Evolutionary conservation across 1,140 invertebrate species (phyloP).

Genomic region (Zaprionus africanus): DNA sequence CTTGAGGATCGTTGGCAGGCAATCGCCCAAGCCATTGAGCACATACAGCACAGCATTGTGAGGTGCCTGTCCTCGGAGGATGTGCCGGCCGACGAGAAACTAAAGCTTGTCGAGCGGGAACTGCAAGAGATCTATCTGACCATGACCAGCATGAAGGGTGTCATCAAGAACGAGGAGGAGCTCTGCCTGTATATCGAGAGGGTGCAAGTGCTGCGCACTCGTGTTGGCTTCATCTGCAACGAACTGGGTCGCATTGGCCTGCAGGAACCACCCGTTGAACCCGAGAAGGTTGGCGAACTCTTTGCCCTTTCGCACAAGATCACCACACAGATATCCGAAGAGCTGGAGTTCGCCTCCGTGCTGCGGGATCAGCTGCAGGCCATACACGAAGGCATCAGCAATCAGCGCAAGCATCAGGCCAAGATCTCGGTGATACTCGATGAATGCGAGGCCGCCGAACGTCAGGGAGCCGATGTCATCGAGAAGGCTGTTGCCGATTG

Average conservation of each 20-base stretch:
- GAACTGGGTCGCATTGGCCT: slow-evolving; percentile 90
- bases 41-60: slow-evolving; percentile 88
- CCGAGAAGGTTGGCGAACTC: slow-evolving; percentile 90
- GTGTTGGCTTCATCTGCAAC: slow-evolving; percentile 91
- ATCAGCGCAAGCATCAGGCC: slow-evolving; percentile 88
- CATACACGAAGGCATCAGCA: slow-evolving; percentile 88
- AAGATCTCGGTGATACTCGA: slow-evolving; percentile 88
- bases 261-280: slow-evolving; percentile 88
- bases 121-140: slow-evolving; percentile 88
- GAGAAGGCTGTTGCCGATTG: slow-evolving; percentile 89
- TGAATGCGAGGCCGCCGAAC: slow-evolving; percentile 89
- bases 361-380: slow-evolving; percentile 89
- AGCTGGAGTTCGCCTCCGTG: slow-evolving; percentile 89
- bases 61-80: slow-evolving; percentile 89
- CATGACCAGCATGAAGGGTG: slow-evolving; percentile 89
- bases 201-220: slow-evolving; percentile 89
- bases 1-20: slow-evolving; percentile 91
- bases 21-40: slow-evolving; percentile 87
- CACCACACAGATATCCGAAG: slow-evolving; percentile 89
- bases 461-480: slow-evolving; percentile 89
- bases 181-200: slow-evolving; percentile 91
- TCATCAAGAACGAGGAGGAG: slow-evolving; percentile 92
- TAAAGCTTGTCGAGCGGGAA: slow-evolving; percentile 90
- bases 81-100: slow-evolving; percentile 89
- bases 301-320: slow-evolving; percentile 88